Percentiles rank a stretch among this genome's conserved stretches.
Evolutionary conservation across 2,113 vertebrate genomes (phyloP).

Genomic region (Lycaon pictus): DNA sequence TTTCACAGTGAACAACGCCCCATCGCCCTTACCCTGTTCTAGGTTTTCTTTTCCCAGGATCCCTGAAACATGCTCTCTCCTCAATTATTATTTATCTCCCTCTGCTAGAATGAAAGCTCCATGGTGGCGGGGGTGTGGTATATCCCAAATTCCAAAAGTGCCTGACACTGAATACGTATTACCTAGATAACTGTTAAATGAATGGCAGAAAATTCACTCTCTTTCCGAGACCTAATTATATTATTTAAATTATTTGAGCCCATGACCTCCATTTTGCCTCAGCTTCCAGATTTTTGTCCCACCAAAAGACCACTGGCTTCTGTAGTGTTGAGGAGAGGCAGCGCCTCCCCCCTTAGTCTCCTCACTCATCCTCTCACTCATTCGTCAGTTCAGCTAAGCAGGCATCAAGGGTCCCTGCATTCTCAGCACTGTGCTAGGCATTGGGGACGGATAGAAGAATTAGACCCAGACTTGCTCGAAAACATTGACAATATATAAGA

Average conservation of each 20-base stretch:
- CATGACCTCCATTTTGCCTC: background rate
- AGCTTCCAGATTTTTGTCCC: background rate
- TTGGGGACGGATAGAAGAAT: background rate
- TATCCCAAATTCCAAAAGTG: background rate
- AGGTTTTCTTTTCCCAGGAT: background rate
- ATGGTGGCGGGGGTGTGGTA: background rate
- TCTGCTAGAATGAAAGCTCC: background rate
- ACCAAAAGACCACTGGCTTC: background rate
- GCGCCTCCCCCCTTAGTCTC: background rate
- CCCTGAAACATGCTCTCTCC: background rate
- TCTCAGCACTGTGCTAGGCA: background rate
- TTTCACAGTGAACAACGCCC: background rate
- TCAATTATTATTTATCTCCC: background rate
- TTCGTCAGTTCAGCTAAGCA: background rate
- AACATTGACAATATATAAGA: background rate
- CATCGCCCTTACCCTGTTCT: background rate
- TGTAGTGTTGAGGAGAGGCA: background rate
- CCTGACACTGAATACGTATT: background rate
- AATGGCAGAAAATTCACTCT: background rate
- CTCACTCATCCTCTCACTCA: background rate
- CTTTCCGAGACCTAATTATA: background rate
- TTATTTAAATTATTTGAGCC: background rate
- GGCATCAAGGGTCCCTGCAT: background rate
- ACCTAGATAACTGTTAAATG: background rate
- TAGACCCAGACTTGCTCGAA: background rate